Percentiles rank a stretch among this genome's conserved stretches.
phyloP scores from a whole-genome alignment of 2,113 vertebrate species.

The Gallinago paraguaiae region DNA sequence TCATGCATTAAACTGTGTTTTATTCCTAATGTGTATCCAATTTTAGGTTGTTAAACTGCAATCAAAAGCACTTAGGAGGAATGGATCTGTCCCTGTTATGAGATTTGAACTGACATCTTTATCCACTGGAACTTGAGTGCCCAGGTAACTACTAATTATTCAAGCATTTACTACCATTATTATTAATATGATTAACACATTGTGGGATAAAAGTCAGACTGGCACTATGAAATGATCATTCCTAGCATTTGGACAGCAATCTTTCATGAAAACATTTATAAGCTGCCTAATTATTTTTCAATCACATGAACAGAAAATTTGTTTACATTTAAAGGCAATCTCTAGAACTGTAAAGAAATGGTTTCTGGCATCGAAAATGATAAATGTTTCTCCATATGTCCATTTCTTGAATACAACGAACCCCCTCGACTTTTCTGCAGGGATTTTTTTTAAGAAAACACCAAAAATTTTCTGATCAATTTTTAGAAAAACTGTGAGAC shows the following conservation, averaged over 20 bases:
- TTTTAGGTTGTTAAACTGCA: slow-evolving; percentile 82
- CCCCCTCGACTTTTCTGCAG: not conserved
- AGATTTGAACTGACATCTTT: slow-evolving; percentile 82
- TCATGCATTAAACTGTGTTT: not conserved
- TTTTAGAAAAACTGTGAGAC: not conserved
- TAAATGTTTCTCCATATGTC: not conserved
- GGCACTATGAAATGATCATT: not conserved
- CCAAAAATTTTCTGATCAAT: not conserved
- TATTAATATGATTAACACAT: not conserved
- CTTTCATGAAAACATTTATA: not conserved
- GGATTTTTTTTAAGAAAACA: not conserved
- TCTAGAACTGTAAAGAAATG: not conserved
- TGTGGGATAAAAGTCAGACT: not conserved
- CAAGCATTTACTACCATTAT: slow-evolving; percentile 31
- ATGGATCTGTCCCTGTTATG: slow-evolving; percentile 76
- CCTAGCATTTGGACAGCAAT: not conserved
- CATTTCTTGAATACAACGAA: not conserved
- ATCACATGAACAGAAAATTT: not conserved
- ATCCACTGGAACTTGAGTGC: slow-evolving; percentile 78
- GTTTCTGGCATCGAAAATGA: not conserved
- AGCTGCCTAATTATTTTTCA: not conserved
- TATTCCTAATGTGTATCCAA: not conserved
- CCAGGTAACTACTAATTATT: slow-evolving; percentile 77
- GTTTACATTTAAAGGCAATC: not conserved
- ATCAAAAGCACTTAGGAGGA: slow-evolving; percentile 77